Base-by-base conservation (phyloP, 2,797 vertebrate genomes). In the Pseudochirops cupreus region DNA sequence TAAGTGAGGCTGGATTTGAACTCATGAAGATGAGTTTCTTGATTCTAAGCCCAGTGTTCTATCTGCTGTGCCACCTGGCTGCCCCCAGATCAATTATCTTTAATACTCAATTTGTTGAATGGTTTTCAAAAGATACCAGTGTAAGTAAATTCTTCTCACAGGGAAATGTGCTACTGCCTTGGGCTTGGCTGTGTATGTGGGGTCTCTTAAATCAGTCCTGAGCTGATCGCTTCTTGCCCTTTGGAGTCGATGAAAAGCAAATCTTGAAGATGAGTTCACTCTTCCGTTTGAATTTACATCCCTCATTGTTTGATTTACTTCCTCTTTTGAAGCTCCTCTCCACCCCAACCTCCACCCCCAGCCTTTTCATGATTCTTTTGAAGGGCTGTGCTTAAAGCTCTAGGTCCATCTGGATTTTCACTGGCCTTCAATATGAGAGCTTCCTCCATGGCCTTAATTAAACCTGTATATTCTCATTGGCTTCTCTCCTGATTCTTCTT, bases 361-460 rank as follows among this genome's bases (percentile, higher is more conserved):
- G n/a, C 16, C 21, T 82, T 82, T 82, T 82, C 67, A 82, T 82
- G 67, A 39, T 82, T 82, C 67, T 82, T 82, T 82, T 82, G 67
- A 82, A 82, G 67, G 39, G 39, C 18, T 82, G 16, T 82, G n/a
- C 67, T 82, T 82, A n/a, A 82, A 82, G 18, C 67, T 24, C 46
- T 46, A 46, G 67, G 67, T 46, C 67, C 67, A 46, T 82, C 67
- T 82, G 67, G n/a, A n/a, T 82, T 82, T 82, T 46, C 67, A 82
- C n/a, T 46, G 67, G 21, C 21, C 67, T 82, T 82, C 39, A 16
- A 39, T 46, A 39, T 21, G 67, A 74, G 67, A 74, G n/a, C 67
- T 74, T 74, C 67, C 67, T 74, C 39, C 67, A 74, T 74, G 67
- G 67, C 67, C 67, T 74, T 74, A 74, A 74, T 74, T 74, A 82